phyloP scores from a whole-genome alignment of 2,113 vertebrate genomes.

The Motacilla tschutschensis region DNA sequence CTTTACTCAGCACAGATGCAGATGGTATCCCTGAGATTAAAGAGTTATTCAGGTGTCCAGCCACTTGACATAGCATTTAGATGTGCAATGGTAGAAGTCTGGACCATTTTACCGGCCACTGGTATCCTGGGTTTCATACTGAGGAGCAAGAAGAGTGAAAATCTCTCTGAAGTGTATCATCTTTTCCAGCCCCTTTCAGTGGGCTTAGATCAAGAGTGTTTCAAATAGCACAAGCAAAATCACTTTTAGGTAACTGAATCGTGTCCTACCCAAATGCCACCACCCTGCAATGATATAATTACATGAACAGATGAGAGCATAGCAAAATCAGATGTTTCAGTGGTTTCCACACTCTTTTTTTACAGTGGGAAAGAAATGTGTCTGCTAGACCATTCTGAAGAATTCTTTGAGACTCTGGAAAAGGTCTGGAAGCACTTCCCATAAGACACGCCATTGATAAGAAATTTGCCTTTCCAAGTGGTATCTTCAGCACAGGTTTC shows the following conservation, averaged over 20 bases:
- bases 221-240: neutral
- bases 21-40: neutral
- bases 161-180: neutral
- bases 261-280: neutral
- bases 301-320: neutral
- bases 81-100: neutral
- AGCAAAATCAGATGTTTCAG: neutral
- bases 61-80: neutral
- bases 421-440: neutral
- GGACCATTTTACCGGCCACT: neutral
- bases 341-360: neutral
- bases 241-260: neutral
- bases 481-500: neutral
- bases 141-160: neutral
- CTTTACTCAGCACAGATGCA: neutral
- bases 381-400: neutral
- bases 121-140: neutral
- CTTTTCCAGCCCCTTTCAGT: neutral
- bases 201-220: neutral
- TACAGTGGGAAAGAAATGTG: neutral
- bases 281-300: neutral
- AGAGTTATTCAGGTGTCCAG: neutral
- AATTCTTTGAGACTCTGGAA: neutral
- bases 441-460: neutral
- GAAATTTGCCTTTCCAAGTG: neutral